A percentile compares a stretch with the other conserved stretches of the same genome.
Conservation (phyloP, 2,797 vertebrate genomes). For the Lemur catta region DNA sequence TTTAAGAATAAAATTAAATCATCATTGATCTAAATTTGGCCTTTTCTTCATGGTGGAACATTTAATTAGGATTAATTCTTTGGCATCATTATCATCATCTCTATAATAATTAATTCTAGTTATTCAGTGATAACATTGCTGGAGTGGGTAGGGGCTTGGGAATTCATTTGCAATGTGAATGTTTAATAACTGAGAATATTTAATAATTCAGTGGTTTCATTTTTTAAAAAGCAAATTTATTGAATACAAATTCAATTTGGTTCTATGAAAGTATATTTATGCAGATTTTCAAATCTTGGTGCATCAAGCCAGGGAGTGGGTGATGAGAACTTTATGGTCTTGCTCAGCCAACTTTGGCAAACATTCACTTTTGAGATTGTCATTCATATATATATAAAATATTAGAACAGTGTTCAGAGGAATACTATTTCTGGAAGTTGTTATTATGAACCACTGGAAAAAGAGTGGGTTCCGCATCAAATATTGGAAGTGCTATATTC, state of each 20-base stretch:
- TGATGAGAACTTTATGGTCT: background rate
- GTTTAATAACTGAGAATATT: conserved; percentile 19
- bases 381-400: background rate
- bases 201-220: background rate
- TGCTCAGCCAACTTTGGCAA: background rate
- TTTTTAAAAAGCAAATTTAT: conserved; percentile 37
- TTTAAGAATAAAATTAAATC: conserved; percentile 52
- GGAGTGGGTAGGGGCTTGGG: background rate
- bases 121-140: conserved; percentile 45
- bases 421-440: background rate
- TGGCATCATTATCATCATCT: conserved; percentile 18
- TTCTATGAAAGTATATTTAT: conserved; percentile 27
- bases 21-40: conserved; percentile 35
- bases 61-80: conserved; percentile 47
- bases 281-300: conserved; percentile 22
- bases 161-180: conserved; percentile 13
- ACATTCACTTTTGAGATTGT: background rate
- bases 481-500: background rate
- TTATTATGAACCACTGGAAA: background rate
- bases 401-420: background rate
- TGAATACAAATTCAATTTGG: conserved; percentile 39
- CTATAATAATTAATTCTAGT: conserved; percentile 12
- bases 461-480: background rate
- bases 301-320: background rate
- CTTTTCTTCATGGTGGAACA: conserved; percentile 9